Evolutionary conservation across 1,140 invertebrate species (phyloP), one percentile per base, ranked within the genome.

Genomic region (Calephelis nemesis): DNA sequence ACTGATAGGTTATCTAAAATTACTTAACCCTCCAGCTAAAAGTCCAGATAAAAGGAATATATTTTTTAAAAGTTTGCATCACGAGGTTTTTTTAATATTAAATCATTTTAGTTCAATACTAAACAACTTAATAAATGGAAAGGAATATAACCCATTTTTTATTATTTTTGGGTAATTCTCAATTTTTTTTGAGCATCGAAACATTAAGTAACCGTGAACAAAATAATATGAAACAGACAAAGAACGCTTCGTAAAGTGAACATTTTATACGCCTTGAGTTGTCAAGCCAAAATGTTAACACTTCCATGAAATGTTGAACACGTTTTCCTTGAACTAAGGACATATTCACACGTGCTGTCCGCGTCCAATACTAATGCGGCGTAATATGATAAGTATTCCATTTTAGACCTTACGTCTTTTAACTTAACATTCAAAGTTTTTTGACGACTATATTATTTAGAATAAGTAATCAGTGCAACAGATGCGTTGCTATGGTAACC

Each of bases 321-420:
- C 6, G 58, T 60, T 60, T 60, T 60, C 30, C 58, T 60, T 60
- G 58, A 60, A 60, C 58, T 60, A 60, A 60, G 58, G 58, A 60
- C 58, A 60, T 60, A 60, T 60, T 40, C 39, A 60, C 58, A 60
- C 58, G 58, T 60, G 58, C n/a, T 60, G 58, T 40, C 58, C 11
- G 58, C 58, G 52, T 58, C 52, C 30, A 39, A 60, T 40, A 60
- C 58, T 39, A 60, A 60, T 60, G 58, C 58, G 30, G 30, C 11
- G n/a, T 60, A 60, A n/a, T 39, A 60, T 39, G n/a, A 40, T 60
- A 7, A 11, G 39, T 7, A 39, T 60, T 60, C 11, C 39, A 60
- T 40, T 60, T 60, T 39, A 60, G 54, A 60, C 54, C 54, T 60
- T 60, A 39, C 30, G 12, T 4, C 39, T 39, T 12, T 60, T 7